phyloP scores from a whole-genome alignment of 2,797 vertebrate genomes.

The Chlorospingus flavigularis region DNA sequence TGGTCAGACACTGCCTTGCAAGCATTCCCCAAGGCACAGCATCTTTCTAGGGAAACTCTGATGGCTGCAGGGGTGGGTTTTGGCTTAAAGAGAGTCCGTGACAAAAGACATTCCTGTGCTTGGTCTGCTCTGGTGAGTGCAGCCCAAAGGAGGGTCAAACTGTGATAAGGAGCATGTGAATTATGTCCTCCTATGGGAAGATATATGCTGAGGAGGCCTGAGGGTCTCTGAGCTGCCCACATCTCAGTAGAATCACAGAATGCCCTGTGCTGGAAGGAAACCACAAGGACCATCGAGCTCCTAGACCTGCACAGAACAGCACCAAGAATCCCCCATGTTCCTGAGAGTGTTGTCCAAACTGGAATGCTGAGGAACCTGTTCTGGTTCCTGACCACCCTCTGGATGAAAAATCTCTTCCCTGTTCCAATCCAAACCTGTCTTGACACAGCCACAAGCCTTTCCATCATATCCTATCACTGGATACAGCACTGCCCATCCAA shows the following conservation, averaged over 20 bases:
- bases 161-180: neutral
- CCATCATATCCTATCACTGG: neutral
- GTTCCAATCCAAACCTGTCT: neutral
- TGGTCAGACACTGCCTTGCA: neutral
- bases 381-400: neutral
- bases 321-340: no score
- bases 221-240: neutral
- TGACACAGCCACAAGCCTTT: neutral
- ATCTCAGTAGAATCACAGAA: neutral
- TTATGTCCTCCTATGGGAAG: neutral
- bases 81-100: neutral
- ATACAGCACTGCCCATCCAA: neutral
- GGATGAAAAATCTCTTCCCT: neutral
- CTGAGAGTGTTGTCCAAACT: neutral
- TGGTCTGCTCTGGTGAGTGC: neutral
- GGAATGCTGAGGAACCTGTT: neutral
- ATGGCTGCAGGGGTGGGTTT: neutral
- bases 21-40: neutral
- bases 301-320: neutral
- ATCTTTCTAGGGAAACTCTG: neutral
- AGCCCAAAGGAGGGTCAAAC: neutral
- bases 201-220: neutral
- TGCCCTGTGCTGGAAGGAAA: neutral
- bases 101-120: neutral
- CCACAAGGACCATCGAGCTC: rapidly evolving